These are phyloP conservation scores for Alcedo atthis DNA, from an alignment of 2,797 vertebrate species.

Conservation along the genomic window DNA sequence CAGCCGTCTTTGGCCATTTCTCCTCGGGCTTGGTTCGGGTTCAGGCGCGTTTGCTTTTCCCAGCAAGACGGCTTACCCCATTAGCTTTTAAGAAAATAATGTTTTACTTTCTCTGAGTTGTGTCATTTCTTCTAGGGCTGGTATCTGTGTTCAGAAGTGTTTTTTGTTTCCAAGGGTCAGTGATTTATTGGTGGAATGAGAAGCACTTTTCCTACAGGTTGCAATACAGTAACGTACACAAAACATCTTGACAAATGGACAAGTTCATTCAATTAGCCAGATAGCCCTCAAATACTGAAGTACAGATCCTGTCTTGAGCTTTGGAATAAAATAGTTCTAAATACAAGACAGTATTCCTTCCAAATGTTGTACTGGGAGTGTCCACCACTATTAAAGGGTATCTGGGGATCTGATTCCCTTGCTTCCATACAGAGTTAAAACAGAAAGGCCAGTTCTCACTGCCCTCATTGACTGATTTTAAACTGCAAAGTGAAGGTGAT, in stretches of 20 bases:
- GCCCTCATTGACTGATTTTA: not conserved
- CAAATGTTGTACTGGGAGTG: not conserved
- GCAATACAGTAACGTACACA: not conserved
- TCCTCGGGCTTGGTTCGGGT: not conserved
- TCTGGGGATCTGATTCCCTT: not conserved
- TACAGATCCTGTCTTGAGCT: not conserved
- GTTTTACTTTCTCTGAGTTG: not conserved
- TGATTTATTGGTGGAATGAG: not conserved
- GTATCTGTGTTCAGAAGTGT: not conserved
- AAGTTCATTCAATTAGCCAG: not conserved
- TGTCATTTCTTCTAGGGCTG: not conserved
- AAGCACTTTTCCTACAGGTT: not conserved
- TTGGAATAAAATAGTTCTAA: not conserved
- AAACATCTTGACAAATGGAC: not conserved
- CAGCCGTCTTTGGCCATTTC: accelerated
- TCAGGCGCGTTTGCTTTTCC: not conserved
- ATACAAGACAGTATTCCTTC: not conserved
- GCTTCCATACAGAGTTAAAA: not conserved
- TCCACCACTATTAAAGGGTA: not conserved
- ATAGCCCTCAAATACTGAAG: not conserved
- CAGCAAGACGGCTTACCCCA: not conserved
- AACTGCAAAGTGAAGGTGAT: not conserved
- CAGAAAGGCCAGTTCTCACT: not conserved
- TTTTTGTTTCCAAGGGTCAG: not conserved
- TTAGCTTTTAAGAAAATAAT: not conserved